Base-by-base conservation (phyloP, 2,797 vertebrate genomes). In the Ciconia nigra region DNA sequence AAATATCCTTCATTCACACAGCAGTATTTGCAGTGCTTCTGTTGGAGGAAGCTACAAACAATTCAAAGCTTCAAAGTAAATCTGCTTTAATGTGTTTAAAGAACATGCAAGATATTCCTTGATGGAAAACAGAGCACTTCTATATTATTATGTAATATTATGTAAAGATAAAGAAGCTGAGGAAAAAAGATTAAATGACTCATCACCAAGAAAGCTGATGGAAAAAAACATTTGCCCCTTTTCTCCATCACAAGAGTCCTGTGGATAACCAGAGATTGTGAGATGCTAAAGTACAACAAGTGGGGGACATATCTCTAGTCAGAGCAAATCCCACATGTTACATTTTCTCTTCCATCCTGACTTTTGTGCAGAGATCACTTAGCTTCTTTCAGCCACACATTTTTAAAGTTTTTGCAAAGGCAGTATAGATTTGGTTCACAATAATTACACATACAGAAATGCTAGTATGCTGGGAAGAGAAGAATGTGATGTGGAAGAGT, bases 11-110 rank as follows among this genome's bases (percentile, higher is more conserved):
- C 86, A 90, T 80, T 85, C 46, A 62, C 66, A 52, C 35, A 52
- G 71, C 7, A 3, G 6, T 87, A 80, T 71, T 92, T 91, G 55
- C 8, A 24, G 33, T 73, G 17, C 61, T 74, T 95, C 87, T 93
- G 70, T 39, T 78, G 41, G 41, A 18, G 51, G 17, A 95, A 83
- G 52, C 59, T 89, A 61, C 78, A 93, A 89, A 87, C 87, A 89
- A 89, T 89, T 85, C 84, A 77, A 89, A 93, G 63, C 92, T 96
- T 96, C 91, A 87, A 94, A 96, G 84, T 87, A 92, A 93, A 94
- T 92, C 82, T 93, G 12, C 95, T 96, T 94, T 87, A 89, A 94
- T 89, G 92, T 87, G 89, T 89, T 94, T 91, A 59, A 92, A 88
- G 72, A 89, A 49, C 83, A 92, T 66, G 78, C 12, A 18, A 94